Conservation (phyloP, 1,140 invertebrate species). For the Heliconius melpomene region DNA sequence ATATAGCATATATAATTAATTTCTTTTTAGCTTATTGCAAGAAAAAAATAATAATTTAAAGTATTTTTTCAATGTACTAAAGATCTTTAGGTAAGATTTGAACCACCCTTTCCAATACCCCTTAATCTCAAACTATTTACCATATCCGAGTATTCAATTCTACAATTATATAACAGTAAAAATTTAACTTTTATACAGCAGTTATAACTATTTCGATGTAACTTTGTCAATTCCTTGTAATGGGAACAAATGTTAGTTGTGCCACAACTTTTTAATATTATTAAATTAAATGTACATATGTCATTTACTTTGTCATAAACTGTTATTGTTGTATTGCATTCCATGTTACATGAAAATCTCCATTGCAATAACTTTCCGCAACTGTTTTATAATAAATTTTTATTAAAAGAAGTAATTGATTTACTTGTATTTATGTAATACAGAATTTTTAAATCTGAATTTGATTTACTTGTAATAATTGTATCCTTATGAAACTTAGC, state of each 20-base stretch:
- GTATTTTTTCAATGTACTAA: neutral
- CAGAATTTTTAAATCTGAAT: too few relatives aligned
- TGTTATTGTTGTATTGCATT: neutral
- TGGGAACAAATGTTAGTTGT: conserved; percentile 22
- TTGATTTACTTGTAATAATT: too few relatives aligned
- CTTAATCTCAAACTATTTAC: conserved; percentile 3
- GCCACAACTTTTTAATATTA: neutral
- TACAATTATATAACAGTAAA: conserved; percentile 30
- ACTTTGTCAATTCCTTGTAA: conserved; percentile 29
- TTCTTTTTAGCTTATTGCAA: neutral
- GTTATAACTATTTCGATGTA: conserved; percentile 38
- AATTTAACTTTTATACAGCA: conserved; percentile 28
- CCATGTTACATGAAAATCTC: too few relatives aligned
- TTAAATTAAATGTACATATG: neutral
- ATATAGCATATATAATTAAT: neutral
- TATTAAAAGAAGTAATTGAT: too few relatives aligned
- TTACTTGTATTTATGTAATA: too few relatives aligned
- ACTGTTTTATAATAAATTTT: too few relatives aligned
- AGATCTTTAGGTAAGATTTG: neutral
- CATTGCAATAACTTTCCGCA: too few relatives aligned
- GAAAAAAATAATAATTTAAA: neutral
- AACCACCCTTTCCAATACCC: neutral
- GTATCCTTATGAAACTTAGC: too few relatives aligned
- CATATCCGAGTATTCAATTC: conserved; percentile 21
- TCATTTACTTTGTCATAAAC: neutral